Percentiles rank a stretch among this genome's conserved stretches.
Evolutionary conservation across 2,113 vertebrate genomes (phyloP).

Genomic region (Entelurus aequoreus): DNA sequence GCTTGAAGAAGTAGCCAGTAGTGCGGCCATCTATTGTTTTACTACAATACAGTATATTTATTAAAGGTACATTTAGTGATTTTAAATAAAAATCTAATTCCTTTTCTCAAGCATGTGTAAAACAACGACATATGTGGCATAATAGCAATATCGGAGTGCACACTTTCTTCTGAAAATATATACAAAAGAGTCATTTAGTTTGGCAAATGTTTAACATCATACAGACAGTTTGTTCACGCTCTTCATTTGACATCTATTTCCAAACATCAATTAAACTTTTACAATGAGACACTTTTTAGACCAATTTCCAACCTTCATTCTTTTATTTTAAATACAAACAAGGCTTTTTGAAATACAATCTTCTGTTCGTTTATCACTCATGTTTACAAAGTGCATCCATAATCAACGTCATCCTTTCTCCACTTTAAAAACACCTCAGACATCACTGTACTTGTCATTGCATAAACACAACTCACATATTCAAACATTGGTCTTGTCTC

Average conservation of each 20-base stretch:
- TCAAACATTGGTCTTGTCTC: constrained; percentile 12
- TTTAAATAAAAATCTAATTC: too few species aligned
- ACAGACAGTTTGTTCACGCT: constrained; percentile 34
- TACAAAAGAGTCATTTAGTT: constrained; percentile 65
- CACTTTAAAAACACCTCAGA: not conserved
- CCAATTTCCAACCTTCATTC: not conserved
- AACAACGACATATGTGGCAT: too few species aligned
- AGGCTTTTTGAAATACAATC: not conserved
- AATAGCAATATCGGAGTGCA: constrained; percentile 20
- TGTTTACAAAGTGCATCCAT: constrained; percentile 9
- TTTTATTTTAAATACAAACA: constrained; percentile 16
- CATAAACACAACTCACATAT: constrained; percentile 16
- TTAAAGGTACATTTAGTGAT: too few species aligned
- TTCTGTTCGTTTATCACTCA: constrained; percentile 17
- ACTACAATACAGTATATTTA: too few species aligned
- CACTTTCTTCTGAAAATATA: constrained; percentile 59
- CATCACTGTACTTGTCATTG: constrained; percentile 3
- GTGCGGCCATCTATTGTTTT: too few species aligned
- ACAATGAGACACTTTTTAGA: constrained; percentile 2
- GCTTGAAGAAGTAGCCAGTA: too few species aligned
- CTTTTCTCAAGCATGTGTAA: too few species aligned
- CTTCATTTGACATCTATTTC: constrained; percentile 16
- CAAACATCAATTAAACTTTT: constrained; percentile 20
- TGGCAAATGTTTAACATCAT: constrained; percentile 33
- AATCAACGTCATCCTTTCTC: not conserved